phyloP scores from a whole-genome alignment of 1,140 invertebrate species.

The Drosophila sechellia region DNA sequence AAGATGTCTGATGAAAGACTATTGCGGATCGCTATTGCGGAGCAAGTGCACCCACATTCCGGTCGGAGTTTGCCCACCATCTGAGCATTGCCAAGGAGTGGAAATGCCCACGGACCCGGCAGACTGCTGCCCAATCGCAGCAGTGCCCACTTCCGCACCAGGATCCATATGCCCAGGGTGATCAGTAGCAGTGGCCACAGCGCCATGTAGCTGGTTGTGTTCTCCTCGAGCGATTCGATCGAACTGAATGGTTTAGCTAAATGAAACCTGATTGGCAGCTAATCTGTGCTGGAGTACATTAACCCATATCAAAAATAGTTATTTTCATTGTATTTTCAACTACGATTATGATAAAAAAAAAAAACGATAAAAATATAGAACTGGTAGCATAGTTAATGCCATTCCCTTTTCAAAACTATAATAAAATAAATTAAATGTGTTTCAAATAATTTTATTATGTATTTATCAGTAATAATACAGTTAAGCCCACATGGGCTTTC shows the following conservation, averaged over 20 bases:
- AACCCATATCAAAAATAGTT: not conserved
- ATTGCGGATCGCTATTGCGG: too few species aligned
- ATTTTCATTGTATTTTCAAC: not conserved
- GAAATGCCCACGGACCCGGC: slow-evolving; percentile 72
- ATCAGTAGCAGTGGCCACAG: slow-evolving; percentile 37
- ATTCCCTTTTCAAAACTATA: not conserved
- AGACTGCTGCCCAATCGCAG: slow-evolving; percentile 49
- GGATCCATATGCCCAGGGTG: slow-evolving; percentile 15
- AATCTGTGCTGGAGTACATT: slow-evolving; percentile 8
- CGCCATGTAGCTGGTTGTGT: slow-evolving; percentile 29
- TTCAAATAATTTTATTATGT: too few species aligned
- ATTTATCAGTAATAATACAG: not conserved
- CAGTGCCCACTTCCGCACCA: slow-evolving; percentile 39
- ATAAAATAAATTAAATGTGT: not conserved
- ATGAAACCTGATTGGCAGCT: slow-evolving; percentile 33
- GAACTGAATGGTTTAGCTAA: not conserved
- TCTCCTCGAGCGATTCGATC: not conserved
- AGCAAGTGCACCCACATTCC: slow-evolving; percentile 62
- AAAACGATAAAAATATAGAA: not conserved
- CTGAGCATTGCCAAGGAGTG: slow-evolving; percentile 74
- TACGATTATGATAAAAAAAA: too few species aligned
- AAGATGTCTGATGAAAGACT: slow-evolving; percentile 58
- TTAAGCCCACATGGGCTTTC: not conserved
- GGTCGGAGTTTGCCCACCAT: slow-evolving; percentile 75
- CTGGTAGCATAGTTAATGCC: too few species aligned